Conservation (phyloP, 1,140 invertebrate genomes). For the Macrostomum lignano region DNA sequence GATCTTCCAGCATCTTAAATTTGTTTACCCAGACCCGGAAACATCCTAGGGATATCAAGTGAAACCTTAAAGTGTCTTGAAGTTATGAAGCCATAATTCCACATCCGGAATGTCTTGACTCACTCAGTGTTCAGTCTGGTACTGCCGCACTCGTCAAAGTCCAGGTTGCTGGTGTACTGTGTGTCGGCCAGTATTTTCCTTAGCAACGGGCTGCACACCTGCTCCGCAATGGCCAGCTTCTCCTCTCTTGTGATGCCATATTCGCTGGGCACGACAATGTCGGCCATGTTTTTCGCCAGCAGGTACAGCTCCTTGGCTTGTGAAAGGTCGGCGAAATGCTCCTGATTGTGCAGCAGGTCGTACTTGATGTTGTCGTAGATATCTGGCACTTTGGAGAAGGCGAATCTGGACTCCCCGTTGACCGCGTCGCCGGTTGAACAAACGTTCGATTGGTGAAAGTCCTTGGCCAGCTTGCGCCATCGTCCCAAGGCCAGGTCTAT, state of each 20-base stretch:
- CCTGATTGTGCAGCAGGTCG: conserved; percentile 86
- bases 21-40: no score
- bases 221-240: conserved; percentile 81
- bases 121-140: no score
- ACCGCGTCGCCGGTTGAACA: no score
- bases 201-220: conserved; percentile 75
- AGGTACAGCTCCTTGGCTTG: conserved; percentile 74
- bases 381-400: conserved; percentile 81
- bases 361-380: conserved; percentile 98
- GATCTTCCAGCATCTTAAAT: no score
- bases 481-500: conserved; percentile 65
- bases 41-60: no score
- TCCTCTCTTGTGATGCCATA: conserved; percentile 81
- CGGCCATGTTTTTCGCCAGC: conserved; percentile 72
- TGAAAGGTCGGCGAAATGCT: conserved; percentile 67
- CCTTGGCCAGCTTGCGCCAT: conserved; percentile 95
- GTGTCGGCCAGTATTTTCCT: conserved; percentile 83
- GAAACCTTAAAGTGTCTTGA: no score
- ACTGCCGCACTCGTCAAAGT: conserved; percentile 12
- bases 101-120: no score
- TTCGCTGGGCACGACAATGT: conserved; percentile 95
- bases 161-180: conserved; percentile 59
- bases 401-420: conserved; percentile 74
- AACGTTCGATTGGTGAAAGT: conserved; percentile 75
- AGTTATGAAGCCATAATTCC: no score